Base-by-base conservation (phyloP, 1,140 invertebrate species). In the Saccostrea echinata region DNA sequence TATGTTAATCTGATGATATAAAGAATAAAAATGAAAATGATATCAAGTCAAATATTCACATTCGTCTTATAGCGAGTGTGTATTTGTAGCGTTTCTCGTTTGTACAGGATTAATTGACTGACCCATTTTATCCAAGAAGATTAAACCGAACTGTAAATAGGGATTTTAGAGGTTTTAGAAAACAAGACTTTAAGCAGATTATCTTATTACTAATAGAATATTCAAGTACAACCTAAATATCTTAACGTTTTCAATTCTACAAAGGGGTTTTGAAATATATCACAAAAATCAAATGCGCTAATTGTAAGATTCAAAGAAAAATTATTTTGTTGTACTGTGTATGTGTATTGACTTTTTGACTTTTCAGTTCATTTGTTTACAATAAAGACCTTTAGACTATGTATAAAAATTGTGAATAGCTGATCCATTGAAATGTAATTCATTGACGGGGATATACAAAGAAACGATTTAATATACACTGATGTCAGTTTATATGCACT, bases 301-400 rank as follows among this genome's bases (percentile, higher is more conserved):
- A 76, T 33, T 76, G 68, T 76, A 76, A 27, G 27, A 30, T 76
- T 76, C 30, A 76, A 76, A 76, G 68, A 76, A 76, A 76, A 76
- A 76, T 18, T 30, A 76, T 76, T 76, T 16, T 76, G 55, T 18
- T 61, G 68, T 76, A 76, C 68, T 76, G 30, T 76, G 24, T 76
- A 33, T 76, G 68, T 76, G 68, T 76, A 76, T 76, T 76, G 68
- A 76, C 68, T 76, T 76, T 76, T 12, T 30, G 68, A 76, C 68
- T 76, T 76, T 33, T 76, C 68, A 76, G 68, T 76, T 76, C 68
- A 76, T 76, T 76, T 76, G 68, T 76, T 76, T 76, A 76, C 68
- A 13, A 76, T 30, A 76, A 76, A 76, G 27, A 76, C 27, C 68
- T 33, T 16, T 30, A 76, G 68, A 76, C 68, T 76, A 13, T 30